phyloP scores from a whole-genome alignment of 1,140 invertebrate species.

The Drosophila baimaii region DNA sequence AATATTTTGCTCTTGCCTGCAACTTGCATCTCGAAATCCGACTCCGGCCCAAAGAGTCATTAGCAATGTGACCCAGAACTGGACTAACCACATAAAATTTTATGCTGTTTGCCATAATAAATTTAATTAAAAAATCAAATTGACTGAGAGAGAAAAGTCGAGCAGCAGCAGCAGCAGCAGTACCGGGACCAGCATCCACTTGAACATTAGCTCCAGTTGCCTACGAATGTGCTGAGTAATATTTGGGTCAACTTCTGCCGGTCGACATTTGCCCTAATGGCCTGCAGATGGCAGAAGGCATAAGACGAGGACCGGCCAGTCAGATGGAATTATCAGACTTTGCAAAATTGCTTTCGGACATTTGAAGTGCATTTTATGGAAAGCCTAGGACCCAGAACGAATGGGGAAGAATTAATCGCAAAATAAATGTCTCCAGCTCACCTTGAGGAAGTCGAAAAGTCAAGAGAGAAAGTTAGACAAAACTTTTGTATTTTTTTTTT shows the following conservation, averaged over 20 bases:
- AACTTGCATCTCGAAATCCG: constrained; percentile 29
- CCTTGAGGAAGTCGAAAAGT: constrained; percentile 31
- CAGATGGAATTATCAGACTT: constrained; percentile 55
- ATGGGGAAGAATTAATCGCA: constrained; percentile 24
- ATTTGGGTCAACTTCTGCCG: constrained; percentile 53
- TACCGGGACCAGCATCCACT: constrained; percentile 30
- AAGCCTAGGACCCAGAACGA: constrained; percentile 19
- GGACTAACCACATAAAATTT: constrained; percentile 73
- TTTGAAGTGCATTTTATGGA: constrained; percentile 46
- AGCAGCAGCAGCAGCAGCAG: not conserved
- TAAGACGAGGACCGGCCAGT: constrained; percentile 27
- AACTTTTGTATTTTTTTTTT: constrained; percentile 38
- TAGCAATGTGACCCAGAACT: constrained; percentile 75
- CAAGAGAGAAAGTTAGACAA: constrained; percentile 17
- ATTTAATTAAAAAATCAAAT: constrained; percentile 73
- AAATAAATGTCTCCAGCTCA: constrained; percentile 37
- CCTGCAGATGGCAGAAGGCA: constrained; percentile 42
- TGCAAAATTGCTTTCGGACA: constrained; percentile 42
- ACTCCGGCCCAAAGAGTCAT: constrained; percentile 52
- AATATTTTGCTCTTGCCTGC: constrained; percentile 36
- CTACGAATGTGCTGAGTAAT: constrained; percentile 52
- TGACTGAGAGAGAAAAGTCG: constrained; percentile 36
- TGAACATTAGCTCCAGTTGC: constrained; percentile 53
- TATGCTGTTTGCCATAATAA: constrained; percentile 74
- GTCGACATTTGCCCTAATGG: constrained; percentile 44